phyloP scores from a whole-genome alignment of 2,888 invertebrate genomes.

The Oxyscelio sp. region DNA sequence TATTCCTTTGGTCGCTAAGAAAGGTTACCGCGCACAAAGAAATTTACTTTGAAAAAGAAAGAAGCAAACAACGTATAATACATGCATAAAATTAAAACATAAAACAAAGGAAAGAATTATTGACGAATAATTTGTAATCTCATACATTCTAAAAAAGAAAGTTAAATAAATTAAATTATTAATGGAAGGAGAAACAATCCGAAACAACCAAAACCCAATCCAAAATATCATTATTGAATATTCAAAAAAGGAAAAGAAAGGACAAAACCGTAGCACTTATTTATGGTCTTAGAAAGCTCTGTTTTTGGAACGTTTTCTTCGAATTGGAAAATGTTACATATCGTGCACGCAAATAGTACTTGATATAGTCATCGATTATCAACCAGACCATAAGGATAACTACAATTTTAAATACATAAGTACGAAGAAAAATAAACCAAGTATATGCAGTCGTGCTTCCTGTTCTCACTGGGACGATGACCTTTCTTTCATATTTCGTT shows the following conservation, averaged over 20 bases:
- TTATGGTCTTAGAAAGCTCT: neutral
- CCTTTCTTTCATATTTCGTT: slow-evolving; percentile 45
- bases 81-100: neutral
- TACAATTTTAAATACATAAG: neutral
- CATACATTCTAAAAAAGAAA: too few relatives aligned
- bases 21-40: slow-evolving; percentile 82
- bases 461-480: slow-evolving; percentile 76
- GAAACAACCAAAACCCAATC: neutral
- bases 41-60: slow-evolving; percentile 5
- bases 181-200: neutral
- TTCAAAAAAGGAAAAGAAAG: neutral
- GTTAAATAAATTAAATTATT: neutral
- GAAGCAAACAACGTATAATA: neutral
- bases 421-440: slow-evolving; percentile 60
- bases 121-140: too few relatives aligned
- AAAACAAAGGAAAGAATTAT: neutral
- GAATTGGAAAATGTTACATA: slow-evolving; percentile 45
- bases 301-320: slow-evolving; percentile 13
- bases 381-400: neutral
- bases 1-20: slow-evolving; percentile 85
- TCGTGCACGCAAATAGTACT: slow-evolving; percentile 60
- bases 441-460: slow-evolving; percentile 82
- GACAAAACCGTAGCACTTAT: neutral
- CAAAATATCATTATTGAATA: neutral
- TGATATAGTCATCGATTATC: slow-evolving; percentile 27